These are phyloP conservation scores for Asarcornis scutulata DNA, from an alignment of 2,113 vertebrate species.

Conservation along the genomic window DNA sequence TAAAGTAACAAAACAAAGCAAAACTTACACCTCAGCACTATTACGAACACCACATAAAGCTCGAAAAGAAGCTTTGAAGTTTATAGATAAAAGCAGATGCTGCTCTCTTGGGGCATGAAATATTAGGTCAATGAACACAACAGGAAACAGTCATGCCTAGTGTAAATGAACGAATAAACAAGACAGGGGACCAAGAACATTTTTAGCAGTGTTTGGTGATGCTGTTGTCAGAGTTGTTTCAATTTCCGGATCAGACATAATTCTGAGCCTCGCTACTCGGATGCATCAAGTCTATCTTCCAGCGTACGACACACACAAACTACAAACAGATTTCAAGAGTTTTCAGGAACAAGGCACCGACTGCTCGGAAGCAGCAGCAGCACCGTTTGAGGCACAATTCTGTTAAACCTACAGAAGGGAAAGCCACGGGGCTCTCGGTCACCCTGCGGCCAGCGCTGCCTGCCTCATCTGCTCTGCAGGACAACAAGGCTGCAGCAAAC, in stretches of 20 bases:
- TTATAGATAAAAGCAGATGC: background rate
- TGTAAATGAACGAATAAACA: background rate
- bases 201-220: background rate
- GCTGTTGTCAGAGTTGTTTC: background rate
- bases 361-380: background rate
- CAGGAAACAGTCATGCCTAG: background rate
- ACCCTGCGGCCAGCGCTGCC: background rate
- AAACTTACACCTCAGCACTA: background rate
- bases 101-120: background rate
- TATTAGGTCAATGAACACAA: background rate
- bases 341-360: background rate
- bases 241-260: background rate
- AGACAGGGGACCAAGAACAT: background rate
- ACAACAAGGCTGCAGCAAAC: background rate
- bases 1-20: slow-evolving; percentile 23
- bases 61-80: slow-evolving; percentile 9
- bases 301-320: rapidly evolving
- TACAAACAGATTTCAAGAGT: background rate
- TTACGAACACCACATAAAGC: background rate
- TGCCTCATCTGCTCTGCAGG: background rate
- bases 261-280: background rate
- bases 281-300: background rate
- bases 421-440: background rate
- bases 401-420: background rate
- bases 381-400: background rate